Evolutionary conservation across 1,140 invertebrate species (phyloP).

Genomic region (Semibalanus balanoides): DNA sequence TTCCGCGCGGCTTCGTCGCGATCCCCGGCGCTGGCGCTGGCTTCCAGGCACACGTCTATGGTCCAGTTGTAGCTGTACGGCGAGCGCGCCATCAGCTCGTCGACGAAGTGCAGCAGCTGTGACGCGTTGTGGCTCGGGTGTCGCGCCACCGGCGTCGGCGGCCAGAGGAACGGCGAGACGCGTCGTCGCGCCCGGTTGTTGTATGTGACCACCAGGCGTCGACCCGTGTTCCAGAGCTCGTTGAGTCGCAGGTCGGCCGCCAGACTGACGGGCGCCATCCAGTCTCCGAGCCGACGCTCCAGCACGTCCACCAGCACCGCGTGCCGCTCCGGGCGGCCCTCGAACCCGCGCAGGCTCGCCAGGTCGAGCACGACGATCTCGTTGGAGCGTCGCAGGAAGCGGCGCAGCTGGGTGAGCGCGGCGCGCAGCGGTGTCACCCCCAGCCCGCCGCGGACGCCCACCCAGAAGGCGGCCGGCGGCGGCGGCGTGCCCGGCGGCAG

Average conservation of each 20-base stretch:
- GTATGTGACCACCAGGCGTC: conserved; percentile 42
- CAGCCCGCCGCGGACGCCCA: conserved; percentile 24
- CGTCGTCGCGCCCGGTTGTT: background rate
- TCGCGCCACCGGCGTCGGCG: conserved; percentile 21
- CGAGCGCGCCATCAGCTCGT: conserved; percentile 25
- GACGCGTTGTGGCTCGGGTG: conserved; percentile 33
- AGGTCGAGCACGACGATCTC: conserved; percentile 29
- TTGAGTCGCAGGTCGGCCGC: conserved; percentile 34
- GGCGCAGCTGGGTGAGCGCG: conserved; percentile 22
- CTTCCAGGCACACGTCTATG: background rate
- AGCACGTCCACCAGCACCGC: conserved; percentile 34
- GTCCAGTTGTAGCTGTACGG: background rate
- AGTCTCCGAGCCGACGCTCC: conserved; percentile 34
- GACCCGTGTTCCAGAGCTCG: conserved; percentile 36
- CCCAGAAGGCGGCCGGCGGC: background rate
- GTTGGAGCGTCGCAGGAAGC: conserved; percentile 24
- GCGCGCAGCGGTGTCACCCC: conserved; percentile 21
- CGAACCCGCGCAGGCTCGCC: conserved; percentile 22
- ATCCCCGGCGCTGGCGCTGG: background rate
- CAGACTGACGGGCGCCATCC: conserved; percentile 31
- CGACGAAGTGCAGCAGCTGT: conserved; percentile 46
- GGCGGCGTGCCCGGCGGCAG: conserved; percentile 12
- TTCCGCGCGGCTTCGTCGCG: background rate
- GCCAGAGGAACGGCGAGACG: conserved; percentile 26
- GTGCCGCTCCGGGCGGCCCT: conserved; percentile 28